A percentile compares a stretch with the other conserved stretches of the same genome.
Conservation (phyloP, 64 coral and sea anemone species). For the Actinia tenebrosa region DNA sequence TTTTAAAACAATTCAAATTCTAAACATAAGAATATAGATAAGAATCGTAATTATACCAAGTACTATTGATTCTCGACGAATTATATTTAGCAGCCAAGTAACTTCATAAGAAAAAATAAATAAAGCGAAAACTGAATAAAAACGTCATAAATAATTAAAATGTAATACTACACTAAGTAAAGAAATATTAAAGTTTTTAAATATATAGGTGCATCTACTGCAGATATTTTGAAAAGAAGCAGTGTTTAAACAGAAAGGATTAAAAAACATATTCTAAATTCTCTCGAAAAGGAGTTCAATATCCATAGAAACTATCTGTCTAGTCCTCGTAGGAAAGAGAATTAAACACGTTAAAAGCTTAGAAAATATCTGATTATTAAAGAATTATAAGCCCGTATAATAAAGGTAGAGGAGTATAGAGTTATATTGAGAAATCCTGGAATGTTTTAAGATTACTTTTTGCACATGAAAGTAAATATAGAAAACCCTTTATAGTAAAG, state of each 20-base stretch:
- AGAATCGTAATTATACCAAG: no score
- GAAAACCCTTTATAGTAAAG: not conserved
- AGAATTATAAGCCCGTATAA: not conserved
- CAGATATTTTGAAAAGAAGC: not conserved
- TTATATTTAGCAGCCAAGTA: not conserved
- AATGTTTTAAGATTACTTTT: not conserved
- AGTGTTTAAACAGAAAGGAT: not conserved
- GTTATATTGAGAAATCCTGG: no score
- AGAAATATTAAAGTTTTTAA: not conserved
- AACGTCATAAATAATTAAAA: not conserved
- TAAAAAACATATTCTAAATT: no score
- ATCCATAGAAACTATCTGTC: not conserved
- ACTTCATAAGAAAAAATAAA: not conserved
- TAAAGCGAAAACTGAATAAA: not conserved
- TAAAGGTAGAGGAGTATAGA: no score
- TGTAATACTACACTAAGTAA: not conserved
- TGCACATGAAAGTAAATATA: not conserved
- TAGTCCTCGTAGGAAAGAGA: not conserved
- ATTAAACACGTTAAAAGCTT: not conserved
- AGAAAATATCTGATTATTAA: not conserved
- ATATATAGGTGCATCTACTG: not conserved
- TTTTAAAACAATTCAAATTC: no score
- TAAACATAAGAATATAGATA: no score
- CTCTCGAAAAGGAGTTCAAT: not conserved
- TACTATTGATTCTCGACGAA: no score